Percentiles rank a stretch among this genome's conserved stretches.
These are phyloP conservation scores for Thecophora atra DNA, from an alignment of 2,888 invertebrate genomes.

Conservation along the genomic window DNA sequence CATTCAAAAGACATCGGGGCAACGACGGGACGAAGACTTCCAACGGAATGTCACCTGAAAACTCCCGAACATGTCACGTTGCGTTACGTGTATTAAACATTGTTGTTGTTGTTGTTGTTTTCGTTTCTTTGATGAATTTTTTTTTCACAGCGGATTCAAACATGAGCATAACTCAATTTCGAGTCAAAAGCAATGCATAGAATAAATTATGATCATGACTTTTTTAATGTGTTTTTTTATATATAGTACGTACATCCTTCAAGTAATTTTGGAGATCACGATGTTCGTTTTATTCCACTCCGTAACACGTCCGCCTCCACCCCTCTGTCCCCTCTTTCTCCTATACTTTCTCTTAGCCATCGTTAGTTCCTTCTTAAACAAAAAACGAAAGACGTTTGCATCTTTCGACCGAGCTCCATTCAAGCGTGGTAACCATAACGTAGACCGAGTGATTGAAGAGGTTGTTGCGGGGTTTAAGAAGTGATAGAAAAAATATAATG, in stretches of 20 bases:
- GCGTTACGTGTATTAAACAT: not conserved
- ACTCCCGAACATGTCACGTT: not conserved
- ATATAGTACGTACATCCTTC: not conserved
- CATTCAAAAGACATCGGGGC: not conserved
- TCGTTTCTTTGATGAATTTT: too few relatives aligned
- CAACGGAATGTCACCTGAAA: not conserved
- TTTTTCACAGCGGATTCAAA: too few relatives aligned
- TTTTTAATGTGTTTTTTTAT: too few relatives aligned
- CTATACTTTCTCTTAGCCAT: not conserved
- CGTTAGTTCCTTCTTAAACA: not conserved
- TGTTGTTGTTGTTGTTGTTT: too few relatives aligned
- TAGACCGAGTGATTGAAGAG: not conserved
- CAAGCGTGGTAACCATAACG: not conserved
- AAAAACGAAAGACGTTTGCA: not conserved
- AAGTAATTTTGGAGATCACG: constrained; percentile 3
- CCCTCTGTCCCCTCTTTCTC: too few relatives aligned
- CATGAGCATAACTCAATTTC: constrained; percentile 13
- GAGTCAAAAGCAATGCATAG: constrained; percentile 15
- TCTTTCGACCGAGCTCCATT: not conserved
- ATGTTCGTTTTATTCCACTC: not conserved
- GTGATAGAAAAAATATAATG: not conserved
- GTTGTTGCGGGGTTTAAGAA: not conserved
- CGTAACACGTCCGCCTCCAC: not conserved
- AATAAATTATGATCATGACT: constrained; percentile 19
- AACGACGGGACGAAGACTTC: too few relatives aligned